A percentile compares a stretch with the other conserved stretches of the same genome.
These are phyloP conservation scores for Phainopepla nitens DNA, from an alignment of 2,113 vertebrate genomes.

Conservation along the genomic window DNA sequence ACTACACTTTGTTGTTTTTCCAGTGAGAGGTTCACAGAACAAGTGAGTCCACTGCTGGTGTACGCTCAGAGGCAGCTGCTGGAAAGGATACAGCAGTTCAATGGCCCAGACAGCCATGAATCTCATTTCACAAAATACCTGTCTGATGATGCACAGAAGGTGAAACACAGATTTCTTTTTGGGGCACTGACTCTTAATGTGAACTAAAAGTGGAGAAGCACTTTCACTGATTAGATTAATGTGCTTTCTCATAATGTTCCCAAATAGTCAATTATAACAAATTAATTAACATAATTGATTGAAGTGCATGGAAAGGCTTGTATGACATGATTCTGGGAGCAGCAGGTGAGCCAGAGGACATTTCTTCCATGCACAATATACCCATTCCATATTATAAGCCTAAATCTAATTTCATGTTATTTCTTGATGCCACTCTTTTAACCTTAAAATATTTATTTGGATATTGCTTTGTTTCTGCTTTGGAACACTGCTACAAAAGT, in stretches of 20 bases:
- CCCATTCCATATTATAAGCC: not conserved
- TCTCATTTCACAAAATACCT: constrained; percentile 67
- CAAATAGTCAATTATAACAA: not conserved
- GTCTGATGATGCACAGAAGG: constrained; percentile 69
- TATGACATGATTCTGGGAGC: not conserved
- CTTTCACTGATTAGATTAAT: not conserved
- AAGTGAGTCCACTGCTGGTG: constrained; percentile 82
- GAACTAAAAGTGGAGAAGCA: not conserved
- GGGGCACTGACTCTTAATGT: not conserved
- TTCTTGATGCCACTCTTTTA: not conserved
- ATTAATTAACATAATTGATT: not conserved
- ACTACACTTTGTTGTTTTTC: not conserved
- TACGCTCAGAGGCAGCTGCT: constrained; percentile 85
- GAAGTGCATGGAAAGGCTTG: not conserved
- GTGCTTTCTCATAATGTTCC: not conserved
- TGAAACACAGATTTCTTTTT: constrained; percentile 36
- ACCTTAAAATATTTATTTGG: not conserved
- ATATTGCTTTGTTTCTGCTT: not conserved
- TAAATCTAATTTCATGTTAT: not conserved
- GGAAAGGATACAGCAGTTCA: constrained; percentile 68
- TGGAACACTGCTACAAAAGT: not conserved
- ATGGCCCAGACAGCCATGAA: constrained; percentile 65
- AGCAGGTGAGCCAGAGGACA: not conserved
- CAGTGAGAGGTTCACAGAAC: constrained; percentile 85
- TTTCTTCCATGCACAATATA: not conserved